A percentile compares a stretch with the other conserved stretches of the same genome.
Conservation (phyloP, 92 coral and sea anemone species). For the Pocillopora grandis region DNA sequence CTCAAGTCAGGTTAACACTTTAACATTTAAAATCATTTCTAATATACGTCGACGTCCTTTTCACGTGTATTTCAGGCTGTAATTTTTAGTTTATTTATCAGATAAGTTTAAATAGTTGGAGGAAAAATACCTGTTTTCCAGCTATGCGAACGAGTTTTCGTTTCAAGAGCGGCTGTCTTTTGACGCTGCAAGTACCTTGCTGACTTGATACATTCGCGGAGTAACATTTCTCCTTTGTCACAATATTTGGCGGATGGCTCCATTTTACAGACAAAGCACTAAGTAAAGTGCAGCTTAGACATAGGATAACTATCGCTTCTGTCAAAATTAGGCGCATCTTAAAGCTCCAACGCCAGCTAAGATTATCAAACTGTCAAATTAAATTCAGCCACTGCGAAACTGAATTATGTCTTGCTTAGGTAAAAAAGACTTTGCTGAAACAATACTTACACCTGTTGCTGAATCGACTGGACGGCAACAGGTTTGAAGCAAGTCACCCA, state of each 20-base stretch:
- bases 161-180: background rate
- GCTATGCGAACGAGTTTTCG: constrained; percentile 10
- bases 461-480: constrained; percentile 8
- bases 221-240: constrained; percentile 1
- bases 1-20: too few species aligned
- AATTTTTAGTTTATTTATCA: background rate
- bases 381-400: too few species aligned
- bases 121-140: constrained; percentile 28
- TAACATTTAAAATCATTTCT: too few species aligned
- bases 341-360: too few species aligned
- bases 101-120: background rate
- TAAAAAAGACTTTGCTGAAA: background rate
- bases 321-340: constrained; percentile 1
- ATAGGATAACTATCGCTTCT: background rate
- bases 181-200: background rate
- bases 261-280: constrained; percentile 3
- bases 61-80: background rate
- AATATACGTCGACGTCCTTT: too few species aligned
- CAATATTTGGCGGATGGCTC: constrained; percentile 13
- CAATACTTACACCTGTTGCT: constrained; percentile 19
- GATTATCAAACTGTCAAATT: too few species aligned
- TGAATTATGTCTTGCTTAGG: background rate
- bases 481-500: constrained; percentile 4
- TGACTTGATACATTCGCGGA: background rate
- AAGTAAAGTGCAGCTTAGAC: background rate